Conservation (phyloP, 2,888 invertebrate species). For the Ectemnius continuus region DNA sequence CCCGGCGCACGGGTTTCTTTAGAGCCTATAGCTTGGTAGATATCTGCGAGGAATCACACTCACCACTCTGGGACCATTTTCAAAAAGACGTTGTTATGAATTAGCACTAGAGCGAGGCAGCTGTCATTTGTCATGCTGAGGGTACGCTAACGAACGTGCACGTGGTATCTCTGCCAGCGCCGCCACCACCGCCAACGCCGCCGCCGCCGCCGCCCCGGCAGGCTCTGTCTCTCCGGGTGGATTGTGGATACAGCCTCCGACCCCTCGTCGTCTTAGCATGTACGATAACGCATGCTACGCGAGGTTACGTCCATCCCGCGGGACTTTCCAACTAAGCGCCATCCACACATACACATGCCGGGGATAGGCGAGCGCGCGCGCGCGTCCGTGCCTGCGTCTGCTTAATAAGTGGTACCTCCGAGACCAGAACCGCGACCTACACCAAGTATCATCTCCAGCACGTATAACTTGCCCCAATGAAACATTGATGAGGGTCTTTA, state of each 20-base stretch:
- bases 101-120: conserved; percentile 25
- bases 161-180: not conserved
- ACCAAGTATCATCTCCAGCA: conserved; percentile 20
- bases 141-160: conserved; percentile 1
- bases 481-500: conserved; percentile 22
- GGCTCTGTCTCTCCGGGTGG: too few species aligned
- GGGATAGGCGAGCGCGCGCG: too few species aligned
- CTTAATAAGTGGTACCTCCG: conserved; percentile 30
- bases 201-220: conserved; percentile 16
- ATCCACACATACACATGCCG: conserved; percentile 28
- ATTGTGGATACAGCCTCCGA: conserved; percentile 18
- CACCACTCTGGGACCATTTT: conserved; percentile 44
- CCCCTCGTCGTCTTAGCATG: conserved; percentile 21
- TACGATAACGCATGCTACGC: conserved; percentile 15
- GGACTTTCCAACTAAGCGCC: conserved; percentile 30
- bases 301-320: conserved; percentile 32
- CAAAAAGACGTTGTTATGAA: conserved; percentile 22
- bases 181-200: conserved; percentile 14
- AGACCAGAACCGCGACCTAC: conserved; percentile 28
- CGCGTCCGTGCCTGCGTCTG: not conserved
- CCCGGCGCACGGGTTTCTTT: not conserved
- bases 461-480: conserved; percentile 17
- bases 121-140: conserved; percentile 14
- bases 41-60: conserved; percentile 29
- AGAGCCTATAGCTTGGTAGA: not conserved